Percentiles rank a stretch among this genome's conserved stretches.
phyloP scores from a whole-genome alignment of 1,140 invertebrate species.

The Nasonia vitripennis region DNA sequence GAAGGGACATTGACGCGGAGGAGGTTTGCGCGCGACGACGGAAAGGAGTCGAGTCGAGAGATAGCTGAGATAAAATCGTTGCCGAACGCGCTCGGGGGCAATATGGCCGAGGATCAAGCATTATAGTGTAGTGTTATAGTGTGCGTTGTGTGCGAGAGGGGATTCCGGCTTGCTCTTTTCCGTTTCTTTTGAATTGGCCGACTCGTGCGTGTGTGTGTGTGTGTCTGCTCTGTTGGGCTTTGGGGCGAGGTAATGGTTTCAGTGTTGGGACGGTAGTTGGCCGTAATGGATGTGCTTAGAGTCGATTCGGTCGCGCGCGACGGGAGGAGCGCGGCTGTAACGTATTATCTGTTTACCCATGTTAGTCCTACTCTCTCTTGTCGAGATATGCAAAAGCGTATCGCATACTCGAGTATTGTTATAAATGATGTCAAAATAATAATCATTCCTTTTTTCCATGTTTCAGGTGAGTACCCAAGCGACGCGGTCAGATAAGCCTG shows the following conservation, averaged over 20 bases:
- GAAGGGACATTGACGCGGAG: constrained; percentile 29
- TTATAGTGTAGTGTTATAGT: background rate
- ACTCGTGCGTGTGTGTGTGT: background rate
- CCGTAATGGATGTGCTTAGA: constrained; percentile 3
- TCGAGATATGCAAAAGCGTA: background rate
- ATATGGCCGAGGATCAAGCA: constrained; percentile 7
- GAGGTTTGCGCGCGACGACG: constrained; percentile 18
- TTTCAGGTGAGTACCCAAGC: constrained; percentile 37
- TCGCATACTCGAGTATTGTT: too few species aligned
- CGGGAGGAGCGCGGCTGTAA: background rate
- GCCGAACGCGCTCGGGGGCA: background rate
- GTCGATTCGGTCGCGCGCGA: background rate
- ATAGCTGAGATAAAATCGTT: constrained; percentile 37
- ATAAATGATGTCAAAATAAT: background rate
- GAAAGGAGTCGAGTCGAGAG: background rate
- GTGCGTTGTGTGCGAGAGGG: background rate
- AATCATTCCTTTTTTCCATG: background rate
- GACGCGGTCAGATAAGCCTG: background rate
- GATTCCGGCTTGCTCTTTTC: background rate
- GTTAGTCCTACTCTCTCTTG: background rate
- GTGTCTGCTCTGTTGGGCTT: background rate
- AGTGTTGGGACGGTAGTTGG: background rate
- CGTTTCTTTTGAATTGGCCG: background rate
- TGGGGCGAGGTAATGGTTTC: background rate
- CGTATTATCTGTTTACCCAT: background rate